These are phyloP conservation scores for Hypothenemus hampei DNA, from an alignment of 1,140 invertebrate species.

Conservation along the genomic window DNA sequence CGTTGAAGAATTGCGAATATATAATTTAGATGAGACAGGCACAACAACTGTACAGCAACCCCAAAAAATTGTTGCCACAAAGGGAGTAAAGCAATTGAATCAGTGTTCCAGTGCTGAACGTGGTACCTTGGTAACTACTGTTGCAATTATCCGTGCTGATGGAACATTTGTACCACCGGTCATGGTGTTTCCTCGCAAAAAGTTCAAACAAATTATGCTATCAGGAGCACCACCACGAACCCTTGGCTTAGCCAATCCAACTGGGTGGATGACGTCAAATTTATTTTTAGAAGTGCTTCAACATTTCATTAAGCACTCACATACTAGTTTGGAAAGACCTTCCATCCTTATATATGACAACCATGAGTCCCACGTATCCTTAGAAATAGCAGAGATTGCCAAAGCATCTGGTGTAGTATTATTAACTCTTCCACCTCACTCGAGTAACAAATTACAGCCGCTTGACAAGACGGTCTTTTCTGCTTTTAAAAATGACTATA, in stretches of 20 bases:
- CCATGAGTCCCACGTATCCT: constrained; percentile 40
- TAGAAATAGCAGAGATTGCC: constrained; percentile 32
- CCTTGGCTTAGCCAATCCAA: constrained; percentile 42
- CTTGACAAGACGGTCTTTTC: too few relatives aligned
- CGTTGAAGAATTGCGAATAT: constrained; percentile 2
- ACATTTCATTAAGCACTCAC: constrained; percentile 41
- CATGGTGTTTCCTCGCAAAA: constrained; percentile 42
- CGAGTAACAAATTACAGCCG: too few relatives aligned
- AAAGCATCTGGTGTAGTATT: constrained; percentile 41
- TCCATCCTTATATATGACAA: constrained; percentile 47
- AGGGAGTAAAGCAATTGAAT: constrained; percentile 13
- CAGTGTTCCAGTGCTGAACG: constrained; percentile 15
- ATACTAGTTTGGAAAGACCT: constrained; percentile 37
- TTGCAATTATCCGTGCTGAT: constrained; percentile 35
- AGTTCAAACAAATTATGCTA: constrained; percentile 42
- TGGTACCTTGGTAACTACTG: constrained; percentile 41
- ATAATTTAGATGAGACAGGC: constrained; percentile 17
- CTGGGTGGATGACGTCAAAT: constrained; percentile 49
- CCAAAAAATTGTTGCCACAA: constrained; percentile 15
- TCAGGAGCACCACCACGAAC: constrained; percentile 40
- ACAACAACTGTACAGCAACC: constrained; percentile 13
- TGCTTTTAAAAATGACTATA: too few relatives aligned
- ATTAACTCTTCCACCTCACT: constrained; percentile 43
- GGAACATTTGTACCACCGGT: constrained; percentile 40
- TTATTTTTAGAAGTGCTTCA: constrained; percentile 45